Evolutionary conservation across 2,797 vertebrate genomes (phyloP).

Genomic region (Microctenopoma lineatum): DNA sequence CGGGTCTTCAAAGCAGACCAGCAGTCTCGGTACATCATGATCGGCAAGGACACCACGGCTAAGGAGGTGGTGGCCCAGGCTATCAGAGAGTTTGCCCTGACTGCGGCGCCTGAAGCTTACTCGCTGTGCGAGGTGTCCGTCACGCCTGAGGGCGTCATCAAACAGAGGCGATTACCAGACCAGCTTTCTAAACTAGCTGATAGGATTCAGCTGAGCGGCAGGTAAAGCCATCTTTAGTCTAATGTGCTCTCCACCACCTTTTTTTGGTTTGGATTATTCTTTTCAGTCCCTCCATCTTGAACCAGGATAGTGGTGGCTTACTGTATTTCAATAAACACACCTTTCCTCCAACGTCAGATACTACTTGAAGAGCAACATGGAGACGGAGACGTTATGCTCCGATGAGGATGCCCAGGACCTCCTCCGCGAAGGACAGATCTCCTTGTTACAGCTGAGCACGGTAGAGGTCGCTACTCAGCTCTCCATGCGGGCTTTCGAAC

Average conservation of each 20-base stretch:
- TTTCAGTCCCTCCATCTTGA: too few species aligned
- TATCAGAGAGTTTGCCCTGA: constrained; percentile 96
- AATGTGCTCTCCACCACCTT: not conserved
- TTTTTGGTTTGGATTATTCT: not conserved
- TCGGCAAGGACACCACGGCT: constrained; percentile 97
- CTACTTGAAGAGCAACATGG: constrained; percentile 99
- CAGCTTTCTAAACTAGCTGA: constrained; percentile 98
- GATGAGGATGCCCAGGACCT: constrained; percentile 98
- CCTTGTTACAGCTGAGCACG: constrained; percentile 94
- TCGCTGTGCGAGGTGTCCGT: constrained; percentile 97
- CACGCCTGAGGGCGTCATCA: constrained; percentile 98
- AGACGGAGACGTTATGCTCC: constrained; percentile 97
- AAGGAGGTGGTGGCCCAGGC: constrained; percentile 97
- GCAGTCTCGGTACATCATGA: constrained; percentile 99
- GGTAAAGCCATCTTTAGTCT: constrained; percentile 77
- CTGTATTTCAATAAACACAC: too few species aligned
- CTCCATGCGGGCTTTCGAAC: constrained; percentile 96
- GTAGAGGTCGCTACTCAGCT: constrained; percentile 97
- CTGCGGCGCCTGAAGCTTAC: constrained; percentile 91
- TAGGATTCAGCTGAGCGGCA: constrained; percentile 96
- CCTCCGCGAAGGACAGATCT: constrained; percentile 93
- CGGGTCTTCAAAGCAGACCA: constrained; percentile 98
- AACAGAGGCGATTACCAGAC: constrained; percentile 94
- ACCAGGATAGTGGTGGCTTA: too few species aligned
- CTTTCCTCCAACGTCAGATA: constrained; percentile 81